A percentile compares a stretch with the other conserved stretches of the same genome.
phyloP scores from a whole-genome alignment of 1,140 invertebrate genomes.

The Hycleus cichorii region DNA sequence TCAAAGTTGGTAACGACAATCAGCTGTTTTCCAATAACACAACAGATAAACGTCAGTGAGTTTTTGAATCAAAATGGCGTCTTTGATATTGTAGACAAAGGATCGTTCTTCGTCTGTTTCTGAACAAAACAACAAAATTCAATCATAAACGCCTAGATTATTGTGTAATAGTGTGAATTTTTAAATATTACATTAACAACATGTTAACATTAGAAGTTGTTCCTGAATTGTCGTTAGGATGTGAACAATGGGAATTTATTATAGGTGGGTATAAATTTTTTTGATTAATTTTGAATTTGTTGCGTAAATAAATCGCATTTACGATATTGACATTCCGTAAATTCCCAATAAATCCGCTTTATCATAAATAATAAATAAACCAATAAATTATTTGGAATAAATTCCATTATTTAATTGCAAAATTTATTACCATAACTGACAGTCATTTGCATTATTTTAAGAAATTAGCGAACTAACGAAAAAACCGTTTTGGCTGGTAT shows the following conservation, averaged over 20 bases:
- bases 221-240: constrained; percentile 89
- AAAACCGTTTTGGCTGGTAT: too few species aligned
- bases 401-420: too few species aligned
- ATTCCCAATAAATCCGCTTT: too few species aligned
- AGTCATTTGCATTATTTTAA: too few species aligned
- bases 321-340: neutral
- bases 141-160: neutral
- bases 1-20: constrained; percentile 1
- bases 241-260: constrained; percentile 96
- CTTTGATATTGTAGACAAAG: constrained; percentile 13
- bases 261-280: constrained; percentile 63
- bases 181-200: constrained; percentile 26
- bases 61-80: constrained; percentile 11
- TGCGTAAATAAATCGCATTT: neutral
- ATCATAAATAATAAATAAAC: too few species aligned
- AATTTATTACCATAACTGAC: too few species aligned
- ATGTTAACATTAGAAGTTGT: constrained; percentile 96
- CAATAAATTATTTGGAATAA: too few species aligned
- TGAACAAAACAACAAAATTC: too few species aligned
- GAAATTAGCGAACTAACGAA: too few species aligned
- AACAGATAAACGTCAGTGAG: neutral
- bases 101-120: neutral
- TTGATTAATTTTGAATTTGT: constrained; percentile 9
- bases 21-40: constrained; percentile 7
- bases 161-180: constrained; percentile 10